Evolutionary conservation across 2,888 invertebrate species (phyloP).

Genomic region (Papilio protenor): DNA sequence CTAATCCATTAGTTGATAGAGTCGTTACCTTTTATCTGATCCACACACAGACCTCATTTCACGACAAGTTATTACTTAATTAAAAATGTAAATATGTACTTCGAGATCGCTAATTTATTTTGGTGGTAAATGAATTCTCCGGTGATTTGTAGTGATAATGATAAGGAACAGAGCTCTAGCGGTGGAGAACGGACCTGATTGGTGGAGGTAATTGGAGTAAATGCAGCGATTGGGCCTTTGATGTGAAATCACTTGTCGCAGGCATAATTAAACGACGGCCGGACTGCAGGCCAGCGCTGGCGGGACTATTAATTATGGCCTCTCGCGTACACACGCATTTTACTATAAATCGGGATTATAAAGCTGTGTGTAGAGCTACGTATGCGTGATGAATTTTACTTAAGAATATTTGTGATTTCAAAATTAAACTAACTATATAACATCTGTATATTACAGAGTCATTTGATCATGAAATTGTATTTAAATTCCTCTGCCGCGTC

Average conservation of each 20-base stretch:
- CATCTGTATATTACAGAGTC: not conserved
- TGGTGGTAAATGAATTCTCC: not conserved
- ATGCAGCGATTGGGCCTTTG: constrained; percentile 39
- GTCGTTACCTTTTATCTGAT: constrained; percentile 17
- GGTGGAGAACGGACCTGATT: not conserved
- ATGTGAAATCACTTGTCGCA: constrained; percentile 34
- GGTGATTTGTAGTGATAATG: not conserved
- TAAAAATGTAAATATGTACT: not conserved
- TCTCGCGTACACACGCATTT: not conserved
- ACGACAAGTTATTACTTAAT: constrained; percentile 3
- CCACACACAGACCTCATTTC: constrained; percentile 9
- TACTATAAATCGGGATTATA: not conserved
- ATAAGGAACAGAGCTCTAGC: constrained; percentile 6
- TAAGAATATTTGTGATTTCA: not conserved
- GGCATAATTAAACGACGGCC: constrained; percentile 33
- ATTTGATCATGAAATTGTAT: not conserved
- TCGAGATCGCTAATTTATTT: not conserved
- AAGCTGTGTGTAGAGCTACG: not conserved
- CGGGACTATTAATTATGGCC: constrained; percentile 35
- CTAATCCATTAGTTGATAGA: constrained; percentile 2
- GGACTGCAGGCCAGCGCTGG: not conserved
- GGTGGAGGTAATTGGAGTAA: constrained; percentile 31
- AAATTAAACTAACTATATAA: not conserved
- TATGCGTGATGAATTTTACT: not conserved
- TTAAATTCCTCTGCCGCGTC: not conserved